phyloP scores from a whole-genome alignment of 2,113 vertebrate genomes.

The Sula dactylatra region DNA sequence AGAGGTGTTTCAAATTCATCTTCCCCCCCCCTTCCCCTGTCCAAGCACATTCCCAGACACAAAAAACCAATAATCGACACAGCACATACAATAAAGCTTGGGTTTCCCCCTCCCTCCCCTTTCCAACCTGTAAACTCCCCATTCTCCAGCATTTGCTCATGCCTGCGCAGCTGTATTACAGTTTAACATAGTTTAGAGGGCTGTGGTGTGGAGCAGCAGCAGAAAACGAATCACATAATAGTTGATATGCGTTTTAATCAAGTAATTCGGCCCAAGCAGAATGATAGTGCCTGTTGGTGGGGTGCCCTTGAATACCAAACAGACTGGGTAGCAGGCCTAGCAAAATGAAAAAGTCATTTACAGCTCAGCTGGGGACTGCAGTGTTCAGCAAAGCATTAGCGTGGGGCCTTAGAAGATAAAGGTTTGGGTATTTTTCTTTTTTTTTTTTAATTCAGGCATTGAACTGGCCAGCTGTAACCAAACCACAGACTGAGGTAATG shows the following conservation, averaged over 20 bases:
- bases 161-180: slow-evolving; percentile 49
- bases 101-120: not conserved
- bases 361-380: slow-evolving; percentile 76
- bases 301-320: slow-evolving; percentile 77
- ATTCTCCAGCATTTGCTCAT: not conserved
- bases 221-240: slow-evolving; percentile 73
- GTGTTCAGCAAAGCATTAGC: slow-evolving; percentile 8
- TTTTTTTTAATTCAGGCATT: not conserved
- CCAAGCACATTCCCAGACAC: not conserved
- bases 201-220: slow-evolving; percentile 33
- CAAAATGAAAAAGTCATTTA: slow-evolving; percentile 82
- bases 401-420: not conserved
- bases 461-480: slow-evolving; percentile 62
- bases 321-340: slow-evolving; percentile 60
- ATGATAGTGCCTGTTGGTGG: slow-evolving; percentile 59
- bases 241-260: slow-evolving; percentile 83
- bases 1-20: not conserved
- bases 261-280: slow-evolving; percentile 75
- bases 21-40: not conserved
- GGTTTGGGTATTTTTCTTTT: not conserved
- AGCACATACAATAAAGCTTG: not conserved
- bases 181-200: slow-evolving; percentile 70
- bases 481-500: not conserved
- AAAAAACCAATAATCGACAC: not conserved
- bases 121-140: not conserved